Evolutionary conservation across 2,888 invertebrate genomes (phyloP).

Genomic region (Athalia rosae): DNA sequence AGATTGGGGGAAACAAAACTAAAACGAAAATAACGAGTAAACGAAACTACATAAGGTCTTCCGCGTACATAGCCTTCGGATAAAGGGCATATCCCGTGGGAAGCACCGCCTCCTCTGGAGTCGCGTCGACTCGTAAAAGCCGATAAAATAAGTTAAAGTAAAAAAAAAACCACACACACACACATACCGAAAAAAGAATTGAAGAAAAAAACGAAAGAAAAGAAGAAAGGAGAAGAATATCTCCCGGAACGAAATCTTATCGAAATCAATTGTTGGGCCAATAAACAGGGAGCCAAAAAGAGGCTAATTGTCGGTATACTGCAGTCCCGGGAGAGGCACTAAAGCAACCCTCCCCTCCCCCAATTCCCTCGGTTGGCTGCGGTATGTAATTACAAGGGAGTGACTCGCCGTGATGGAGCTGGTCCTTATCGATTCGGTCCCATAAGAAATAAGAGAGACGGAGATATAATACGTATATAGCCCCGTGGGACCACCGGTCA

Average conservation of each 20-base stretch:
- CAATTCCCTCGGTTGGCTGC: conserved; percentile 66
- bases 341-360: conserved; percentile 44
- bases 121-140: neutral
- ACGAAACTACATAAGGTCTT: too few species aligned
- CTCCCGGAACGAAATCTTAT: conserved; percentile 53
- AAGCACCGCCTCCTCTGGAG: neutral
- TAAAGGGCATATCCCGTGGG: too few species aligned
- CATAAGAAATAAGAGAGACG: conserved; percentile 24
- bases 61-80: too few species aligned
- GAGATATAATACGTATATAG: neutral
- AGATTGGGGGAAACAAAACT: too few species aligned
- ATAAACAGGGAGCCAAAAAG: conserved; percentile 66
- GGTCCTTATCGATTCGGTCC: conserved; percentile 48
- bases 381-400: conserved; percentile 71
- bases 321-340: conserved; percentile 47
- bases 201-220: neutral
- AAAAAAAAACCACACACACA: neutral
- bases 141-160: neutral
- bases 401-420: conserved; percentile 65
- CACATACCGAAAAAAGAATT: neutral
- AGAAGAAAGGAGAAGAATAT: neutral
- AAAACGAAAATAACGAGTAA: too few species aligned
- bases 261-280: conserved; percentile 61
- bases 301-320: conserved; percentile 64
- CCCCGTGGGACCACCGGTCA: conserved; percentile 57